These are phyloP conservation scores for Hylia prasina DNA, from an alignment of 2,113 vertebrate species.

Conservation along the genomic window DNA sequence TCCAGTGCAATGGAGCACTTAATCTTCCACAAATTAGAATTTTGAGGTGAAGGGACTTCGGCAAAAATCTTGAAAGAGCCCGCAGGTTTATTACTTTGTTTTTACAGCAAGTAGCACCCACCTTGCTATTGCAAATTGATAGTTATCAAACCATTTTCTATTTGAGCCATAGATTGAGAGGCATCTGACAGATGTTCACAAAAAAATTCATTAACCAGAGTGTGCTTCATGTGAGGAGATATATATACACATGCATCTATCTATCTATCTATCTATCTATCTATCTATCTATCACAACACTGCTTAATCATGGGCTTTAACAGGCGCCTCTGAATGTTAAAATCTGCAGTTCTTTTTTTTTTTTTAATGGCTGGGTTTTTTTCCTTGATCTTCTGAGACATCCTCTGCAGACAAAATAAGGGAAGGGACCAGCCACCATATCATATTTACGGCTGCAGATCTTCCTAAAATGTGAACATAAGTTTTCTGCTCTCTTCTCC, in stretches of 20 bases:
- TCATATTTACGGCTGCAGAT: not conserved
- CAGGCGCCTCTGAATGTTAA: not conserved
- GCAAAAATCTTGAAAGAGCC: not conserved
- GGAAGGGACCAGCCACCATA: not conserved
- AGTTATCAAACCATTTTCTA: not conserved
- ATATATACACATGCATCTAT: not conserved
- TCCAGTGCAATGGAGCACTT: not conserved
- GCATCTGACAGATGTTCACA: not conserved
- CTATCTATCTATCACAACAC: not conserved
- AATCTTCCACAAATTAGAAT: not conserved
- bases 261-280: too few species aligned
- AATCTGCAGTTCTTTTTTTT: not conserved
- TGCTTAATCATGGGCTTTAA: not conserved
- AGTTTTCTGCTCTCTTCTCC: not conserved
- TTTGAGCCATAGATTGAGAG: not conserved
- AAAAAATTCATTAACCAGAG: not conserved
- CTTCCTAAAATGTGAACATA: not conserved
- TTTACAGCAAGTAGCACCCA: not conserved
- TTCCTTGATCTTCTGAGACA: not conserved
- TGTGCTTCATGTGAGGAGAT: rapidly evolving
- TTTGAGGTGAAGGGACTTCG: not conserved
- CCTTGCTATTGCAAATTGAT: not conserved
- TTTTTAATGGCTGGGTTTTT: not conserved
- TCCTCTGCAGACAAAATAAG: not conserved
- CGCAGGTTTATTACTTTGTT: not conserved